Conservation (phyloP, 2,797 vertebrate species). For the Lacerta viridis region DNA sequence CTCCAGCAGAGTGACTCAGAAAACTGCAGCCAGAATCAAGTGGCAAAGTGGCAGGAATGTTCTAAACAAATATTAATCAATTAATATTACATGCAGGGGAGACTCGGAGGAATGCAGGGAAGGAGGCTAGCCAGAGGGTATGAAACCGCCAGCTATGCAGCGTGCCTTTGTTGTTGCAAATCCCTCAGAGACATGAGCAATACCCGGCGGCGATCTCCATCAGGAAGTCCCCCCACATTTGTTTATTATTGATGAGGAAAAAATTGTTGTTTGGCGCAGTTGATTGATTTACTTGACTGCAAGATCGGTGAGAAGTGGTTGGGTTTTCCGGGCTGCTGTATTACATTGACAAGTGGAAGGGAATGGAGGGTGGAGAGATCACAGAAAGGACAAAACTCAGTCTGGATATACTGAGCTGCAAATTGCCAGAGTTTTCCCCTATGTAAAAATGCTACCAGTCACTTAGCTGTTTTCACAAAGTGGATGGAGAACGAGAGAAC, state of each 20-base stretch:
- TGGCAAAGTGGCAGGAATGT: slow-evolving; percentile 29
- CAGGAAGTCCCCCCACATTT: background rate
- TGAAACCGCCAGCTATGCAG: slow-evolving; percentile 1
- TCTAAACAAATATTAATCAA: slow-evolving; percentile 61
- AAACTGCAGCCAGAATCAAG: slow-evolving; percentile 27
- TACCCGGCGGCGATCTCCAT: background rate
- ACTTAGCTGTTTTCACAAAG: background rate
- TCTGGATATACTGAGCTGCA: background rate
- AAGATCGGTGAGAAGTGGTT: slow-evolving; percentile 20
- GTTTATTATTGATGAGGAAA: slow-evolving; percentile 7
- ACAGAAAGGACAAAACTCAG: background rate
- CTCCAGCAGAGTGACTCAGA: background rate
- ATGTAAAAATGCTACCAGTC: accelerated
- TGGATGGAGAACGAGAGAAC: background rate
- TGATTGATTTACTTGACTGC: background rate
- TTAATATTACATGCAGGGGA: slow-evolving; percentile 54
- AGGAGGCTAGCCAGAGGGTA: slow-evolving; percentile 27
- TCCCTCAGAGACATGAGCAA: background rate
- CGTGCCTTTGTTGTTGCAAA: slow-evolving; percentile 30
- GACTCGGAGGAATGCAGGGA: slow-evolving; percentile 13
- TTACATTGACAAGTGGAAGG: accelerated
- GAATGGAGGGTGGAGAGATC: background rate
- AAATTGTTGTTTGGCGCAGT: accelerated
- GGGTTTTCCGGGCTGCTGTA: slow-evolving; percentile 41
- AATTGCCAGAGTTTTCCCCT: background rate